Base-by-base conservation (phyloP, 1,140 invertebrate species). In the Cecropterus lyciades region DNA sequence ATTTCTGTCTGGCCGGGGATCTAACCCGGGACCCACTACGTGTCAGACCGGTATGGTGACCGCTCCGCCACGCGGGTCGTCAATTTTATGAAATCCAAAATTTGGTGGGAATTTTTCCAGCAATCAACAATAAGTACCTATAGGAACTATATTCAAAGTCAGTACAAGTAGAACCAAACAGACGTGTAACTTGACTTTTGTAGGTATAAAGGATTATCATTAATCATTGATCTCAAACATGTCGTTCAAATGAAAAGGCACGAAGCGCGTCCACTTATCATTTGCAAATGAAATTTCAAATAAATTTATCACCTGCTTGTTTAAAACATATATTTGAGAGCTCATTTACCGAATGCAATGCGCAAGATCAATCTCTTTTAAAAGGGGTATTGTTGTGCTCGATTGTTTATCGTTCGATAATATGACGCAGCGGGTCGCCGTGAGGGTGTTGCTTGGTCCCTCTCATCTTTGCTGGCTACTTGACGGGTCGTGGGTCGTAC, bases 391-490 rank as follows among this genome's bases (percentile, higher is more conserved):
- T 63, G 59, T 63, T 51, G 48, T 40, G 49, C 9, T 51, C 48
- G 69, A 77, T 80, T 80, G 70, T 75, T 71, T 77, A 76, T 76
- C 75, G 71, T 49, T 70, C 67, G 64, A 73, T 76, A 72, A 73
- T 67, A 66, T 49, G 45, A 69, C 83, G 45, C 83, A 79, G 80
- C 80, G 75, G 80, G 83, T 71, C 40, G 67, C 72, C 75, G 62
- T 45, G 55, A 73, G 73, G 75, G 75, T 82, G 74, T 79, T 73
- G 73, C 72, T 69, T 80, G 67, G 70, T 71, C 59, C 56, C 73
- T 49, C 76, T 82, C 74, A 79, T 78, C 72, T 79, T 72, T 77
- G 82, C 73, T 72, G 75, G 70, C 71, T 72, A 73, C 67, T 67
- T 74, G 79, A 77, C 77, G 70, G 57, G 62, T 65, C 43, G 52